Evolutionary conservation across 2,113 vertebrate genomes (phyloP), one percentile per base, ranked within the genome.

Genomic region (Coturnix japonica): DNA sequence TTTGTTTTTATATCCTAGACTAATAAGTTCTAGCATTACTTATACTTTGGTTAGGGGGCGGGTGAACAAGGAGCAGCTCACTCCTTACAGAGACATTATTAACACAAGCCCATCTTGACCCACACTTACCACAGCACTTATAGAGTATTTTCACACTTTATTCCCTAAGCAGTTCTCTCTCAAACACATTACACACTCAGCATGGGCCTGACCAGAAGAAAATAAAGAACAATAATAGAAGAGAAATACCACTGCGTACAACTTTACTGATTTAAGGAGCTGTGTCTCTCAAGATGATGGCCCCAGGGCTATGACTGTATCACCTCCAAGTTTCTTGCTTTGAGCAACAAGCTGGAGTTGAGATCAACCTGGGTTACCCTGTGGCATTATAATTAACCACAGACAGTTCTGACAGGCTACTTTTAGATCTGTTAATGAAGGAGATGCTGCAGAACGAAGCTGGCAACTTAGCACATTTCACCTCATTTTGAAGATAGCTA

Each of bases 1-100:
- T 12, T 74, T 5, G 0, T 78, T 75, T 19, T 5, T 6, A 16
- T 0, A 0, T 33, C 83, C 65, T 46, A 74, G 30, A 71, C 20
- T 78, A 72, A 83, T 19, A 7, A 16, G 23, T 94, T 85, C 25
- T 19, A 88, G 47, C 15, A 11, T 76, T 59, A 22, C 31, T 59
- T 37, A 31, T 16, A 22, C 56, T 39, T 37, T 37, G 37, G 37
- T 37, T 61, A n/a, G 31, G 31, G 70, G 33, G 77, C 69, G 81
- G 11, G 47, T 39, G 7, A 74, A 33, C 0, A 0, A 81, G 37
- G 53, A 71, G 13, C 51, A 80, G 65, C 43, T 81, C 49, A 70
- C 7, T 51, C 18, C 30, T 22, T 33, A 30, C 13, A 70, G n/a
- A 44, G 63, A 31, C 9, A 41, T 15, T 7, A 67, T 18, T 41